These are phyloP conservation scores for Chiroxiphia lanceolata DNA, from an alignment of 2,797 vertebrate species.

Conservation along the genomic window DNA sequence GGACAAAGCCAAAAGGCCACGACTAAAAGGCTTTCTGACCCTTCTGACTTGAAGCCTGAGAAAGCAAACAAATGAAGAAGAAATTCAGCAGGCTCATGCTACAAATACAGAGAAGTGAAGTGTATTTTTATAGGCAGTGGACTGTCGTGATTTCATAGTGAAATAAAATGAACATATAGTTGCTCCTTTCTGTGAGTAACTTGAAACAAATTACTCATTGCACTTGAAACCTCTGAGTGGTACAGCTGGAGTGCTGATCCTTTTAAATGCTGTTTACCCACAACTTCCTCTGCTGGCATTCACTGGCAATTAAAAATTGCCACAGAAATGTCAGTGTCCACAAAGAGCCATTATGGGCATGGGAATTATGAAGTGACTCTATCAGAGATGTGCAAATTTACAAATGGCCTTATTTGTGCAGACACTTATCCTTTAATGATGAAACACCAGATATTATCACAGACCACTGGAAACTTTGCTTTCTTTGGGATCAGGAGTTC, in stretches of 20 bases:
- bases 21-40: neutral
- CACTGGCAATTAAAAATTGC: neutral
- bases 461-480: neutral
- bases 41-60: neutral
- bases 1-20: neutral
- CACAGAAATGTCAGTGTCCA: neutral
- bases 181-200: neutral
- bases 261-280: neutral
- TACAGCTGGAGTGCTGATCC: neutral
- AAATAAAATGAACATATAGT: neutral
- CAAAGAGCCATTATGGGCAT: neutral
- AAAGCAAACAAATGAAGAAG: neutral
- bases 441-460: neutral
- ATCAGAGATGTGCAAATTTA: neutral
- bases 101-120: neutral
- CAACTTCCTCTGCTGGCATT: neutral
- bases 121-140: neutral
- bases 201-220: neutral
- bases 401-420: neutral
- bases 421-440: neutral
- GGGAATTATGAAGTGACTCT: neutral
- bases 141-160: neutral
- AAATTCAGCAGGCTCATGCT: neutral
- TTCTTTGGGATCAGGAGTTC: neutral
- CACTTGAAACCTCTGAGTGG: neutral